Percentiles rank a stretch among this genome's conserved stretches.
phyloP scores from a whole-genome alignment of 2,113 vertebrate genomes.

The Colossoma macropomum region DNA sequence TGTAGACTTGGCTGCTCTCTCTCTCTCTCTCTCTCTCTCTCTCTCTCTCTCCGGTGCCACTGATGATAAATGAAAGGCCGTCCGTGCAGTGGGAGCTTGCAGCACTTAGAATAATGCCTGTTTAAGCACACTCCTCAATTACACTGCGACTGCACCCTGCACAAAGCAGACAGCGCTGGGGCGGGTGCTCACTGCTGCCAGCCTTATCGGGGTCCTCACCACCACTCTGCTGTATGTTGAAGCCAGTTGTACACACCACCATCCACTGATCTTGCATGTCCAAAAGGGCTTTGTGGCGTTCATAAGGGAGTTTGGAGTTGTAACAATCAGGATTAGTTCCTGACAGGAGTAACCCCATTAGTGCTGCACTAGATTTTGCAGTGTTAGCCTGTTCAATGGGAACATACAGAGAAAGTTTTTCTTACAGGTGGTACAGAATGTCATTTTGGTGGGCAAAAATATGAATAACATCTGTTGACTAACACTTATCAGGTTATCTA shows the following conservation, averaged over 20 bases:
- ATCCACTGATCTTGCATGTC: background rate
- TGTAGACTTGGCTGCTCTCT: slow-evolving; percentile 38
- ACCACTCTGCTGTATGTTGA: background rate
- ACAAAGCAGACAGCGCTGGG: slow-evolving; percentile 35
- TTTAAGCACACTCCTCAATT: slow-evolving; percentile 57
- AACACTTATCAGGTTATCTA: too few species aligned
- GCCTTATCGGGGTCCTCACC: background rate
- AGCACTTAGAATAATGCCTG: slow-evolving; percentile 56
- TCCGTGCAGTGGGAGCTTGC: slow-evolving; percentile 38
- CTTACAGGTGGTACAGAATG: too few species aligned
- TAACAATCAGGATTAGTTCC: background rate
- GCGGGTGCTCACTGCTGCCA: background rate
- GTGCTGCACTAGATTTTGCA: background rate
- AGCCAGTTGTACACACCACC: background rate
- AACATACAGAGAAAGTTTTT: background rate
- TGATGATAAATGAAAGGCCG: slow-evolving; percentile 53
- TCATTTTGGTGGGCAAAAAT: background rate
- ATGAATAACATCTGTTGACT: background rate
- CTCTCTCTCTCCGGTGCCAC: slow-evolving; percentile 24
- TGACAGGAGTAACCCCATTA: background rate
- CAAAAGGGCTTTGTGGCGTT: background rate
- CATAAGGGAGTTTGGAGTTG: background rate
- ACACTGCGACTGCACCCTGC: slow-evolving; percentile 44
- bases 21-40: slow-evolving; percentile 14
- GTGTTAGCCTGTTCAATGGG: background rate